Base-by-base conservation (phyloP, 2,888 invertebrate genomes). In the Gasteruption jaculator region DNA sequence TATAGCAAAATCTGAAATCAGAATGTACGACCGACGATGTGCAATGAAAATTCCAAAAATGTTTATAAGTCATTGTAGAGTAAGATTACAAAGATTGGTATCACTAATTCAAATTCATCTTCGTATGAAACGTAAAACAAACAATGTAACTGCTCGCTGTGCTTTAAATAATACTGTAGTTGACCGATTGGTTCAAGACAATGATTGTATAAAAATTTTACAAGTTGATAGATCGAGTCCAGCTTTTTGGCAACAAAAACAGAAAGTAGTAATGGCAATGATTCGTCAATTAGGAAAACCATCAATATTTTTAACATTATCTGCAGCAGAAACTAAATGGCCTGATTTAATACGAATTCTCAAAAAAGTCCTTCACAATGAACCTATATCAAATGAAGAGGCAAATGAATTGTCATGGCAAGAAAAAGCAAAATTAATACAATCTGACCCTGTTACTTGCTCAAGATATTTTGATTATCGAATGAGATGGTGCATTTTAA, bases 391-490 rank as follows among this genome's bases (percentile, higher is more conserved):
- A 18, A 29, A 29, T 22, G 26, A 39, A 4, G 30, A 37, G 6
- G 34, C 36, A 41, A 21, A 40, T 4, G 26, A 45, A 21, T 38
- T 49, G 35, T 24, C 30, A 11, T 47, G 38, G 32, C 30, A 24
- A 18, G 44, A 50, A 41, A 48, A 48, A 40, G 31, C 22, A 19
- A 38, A 36, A 36, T 21, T 54, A 21, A 46, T 52, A 5, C 44
- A 45, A 38, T 32, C 30, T 25, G 53, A 53, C 43, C 50, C 50
- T 18, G 43, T 54, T 7, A 52, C 50, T 22, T 48, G 47, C 40
- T 49, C 52, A 12, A 35, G 43, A 26, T 54, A 50, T 41, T 54
- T 47, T 36, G 43, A 52, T 11, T 19, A 48, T 11, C 36, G 39
- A 35, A 32, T 46, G 7, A 20, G 37, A 25, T 12, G 24, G 8